Base-by-base conservation (phyloP, 2,797 vertebrate genomes). In the Leuciscus waleckii region DNA sequence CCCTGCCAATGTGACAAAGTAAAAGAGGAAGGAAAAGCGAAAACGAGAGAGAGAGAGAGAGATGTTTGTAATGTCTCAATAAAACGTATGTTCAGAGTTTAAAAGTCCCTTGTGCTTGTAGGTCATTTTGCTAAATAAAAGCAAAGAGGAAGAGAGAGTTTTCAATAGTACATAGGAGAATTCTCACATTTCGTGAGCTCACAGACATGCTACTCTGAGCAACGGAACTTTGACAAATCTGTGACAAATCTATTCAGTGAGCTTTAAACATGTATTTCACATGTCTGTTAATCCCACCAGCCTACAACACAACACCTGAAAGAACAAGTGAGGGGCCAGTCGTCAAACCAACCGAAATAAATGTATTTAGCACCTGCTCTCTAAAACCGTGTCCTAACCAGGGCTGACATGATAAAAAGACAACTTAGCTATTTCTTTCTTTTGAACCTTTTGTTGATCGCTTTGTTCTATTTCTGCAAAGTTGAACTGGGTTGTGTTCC, bases 121-220 rank as follows among this genome's bases (percentile, higher is more conserved):
- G 84, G 82, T 88, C 86, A 85, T 86, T 88, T 88, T 67, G 82
- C 82, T 86, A 90, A 91, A 86, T 84, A 82, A 82, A 70, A 86
- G 82, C 82, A 85, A 86, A 79, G 75, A 87, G 87, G 87, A 87
- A 86, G 74, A 54, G 37, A 74, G 76, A 81, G 70, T 78, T 90
- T 89, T 85, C 78, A 78, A 81, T 32, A 84, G 86, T 83, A 77
- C 88, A 84, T 89, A 56, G 73, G 81, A 65, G 79, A 46, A 82
- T 87, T 88, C 88, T 87, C 80, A 56, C 56, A 85, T 90, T 90
- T 87, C 83, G 32, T 83, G 49, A 77, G 65, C 79, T 86, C 79
- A 81, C 51, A 37, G 70, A 82, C 17, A 74, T 77, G 69, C 61
- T 81, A 61, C 51, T 82, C 85, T 65, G 41, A 82, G 26, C 61